Conservation (phyloP, 2,113 vertebrate species). For the Zosterops pallidus region DNA sequence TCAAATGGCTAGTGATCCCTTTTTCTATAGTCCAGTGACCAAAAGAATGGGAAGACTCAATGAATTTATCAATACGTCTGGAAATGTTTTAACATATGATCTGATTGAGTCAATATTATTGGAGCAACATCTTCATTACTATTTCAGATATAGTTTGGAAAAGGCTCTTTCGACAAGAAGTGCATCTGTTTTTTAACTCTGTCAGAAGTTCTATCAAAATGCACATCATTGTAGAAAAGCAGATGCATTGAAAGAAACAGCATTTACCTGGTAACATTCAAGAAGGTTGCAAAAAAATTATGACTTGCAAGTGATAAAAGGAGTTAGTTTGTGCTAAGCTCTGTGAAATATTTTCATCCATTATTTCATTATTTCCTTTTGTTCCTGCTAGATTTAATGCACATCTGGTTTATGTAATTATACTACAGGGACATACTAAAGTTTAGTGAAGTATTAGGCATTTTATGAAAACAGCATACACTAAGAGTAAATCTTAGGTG, state of each 20-base stretch:
- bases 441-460: slow-evolving; percentile 46
- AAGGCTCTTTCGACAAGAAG: neutral
- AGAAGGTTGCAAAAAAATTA: neutral
- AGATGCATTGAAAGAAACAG: neutral
- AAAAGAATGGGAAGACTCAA: slow-evolving; percentile 83
- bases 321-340: neutral
- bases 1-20: slow-evolving; percentile 88
- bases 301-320: neutral
- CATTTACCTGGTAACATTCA: neutral
- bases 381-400: neutral
- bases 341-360: neutral
- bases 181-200: neutral
- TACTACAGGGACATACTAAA: neutral
- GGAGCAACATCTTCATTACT: slow-evolving; percentile 72
- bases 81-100: slow-evolving; percentile 81
- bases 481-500: slow-evolving; percentile 16
- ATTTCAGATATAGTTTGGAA: slow-evolving; percentile 52
- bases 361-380: neutral
- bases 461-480: slow-evolving; percentile 29
- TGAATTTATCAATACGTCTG: slow-evolving; percentile 83
- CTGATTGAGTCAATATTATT: slow-evolving; percentile 80
- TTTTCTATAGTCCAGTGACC: slow-evolving; percentile 82
- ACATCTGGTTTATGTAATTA: slow-evolving; percentile 28
- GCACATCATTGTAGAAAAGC: neutral
- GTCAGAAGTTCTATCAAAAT: neutral